Conservation (phyloP, 2,113 vertebrate species). For the Barbus barbus region DNA sequence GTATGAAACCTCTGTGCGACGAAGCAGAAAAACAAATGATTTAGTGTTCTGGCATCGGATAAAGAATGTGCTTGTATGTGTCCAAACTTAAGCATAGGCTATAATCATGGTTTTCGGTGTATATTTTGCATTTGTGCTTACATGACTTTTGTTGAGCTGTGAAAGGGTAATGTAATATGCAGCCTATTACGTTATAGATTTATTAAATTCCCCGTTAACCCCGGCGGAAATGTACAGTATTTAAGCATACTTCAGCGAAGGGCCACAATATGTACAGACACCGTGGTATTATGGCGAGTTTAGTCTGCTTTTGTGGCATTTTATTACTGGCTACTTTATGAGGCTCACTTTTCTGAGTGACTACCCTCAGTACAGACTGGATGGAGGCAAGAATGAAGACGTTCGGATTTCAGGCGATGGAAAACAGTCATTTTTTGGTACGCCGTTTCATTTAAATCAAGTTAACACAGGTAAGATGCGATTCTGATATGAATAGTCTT, state of each 20-base stretch:
- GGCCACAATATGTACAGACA: constrained; percentile 87
- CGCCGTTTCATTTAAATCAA: background rate
- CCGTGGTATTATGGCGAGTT: constrained; percentile 86
- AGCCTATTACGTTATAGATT: background rate
- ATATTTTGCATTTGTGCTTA: background rate
- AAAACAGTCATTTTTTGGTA: background rate
- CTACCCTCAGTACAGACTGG: constrained; percentile 86
- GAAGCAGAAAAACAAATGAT: background rate
- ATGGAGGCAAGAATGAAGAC: constrained; percentile 80
- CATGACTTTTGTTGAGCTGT: background rate
- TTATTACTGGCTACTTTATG: constrained; percentile 98
- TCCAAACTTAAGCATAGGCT: background rate
- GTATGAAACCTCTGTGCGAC: background rate
- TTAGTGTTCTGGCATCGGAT: background rate
- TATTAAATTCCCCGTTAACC: background rate
- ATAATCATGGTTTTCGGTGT: background rate
- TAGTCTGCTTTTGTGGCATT: constrained; percentile 98
- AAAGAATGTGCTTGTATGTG: background rate
- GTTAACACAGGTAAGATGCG: background rate
- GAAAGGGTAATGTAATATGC: background rate
- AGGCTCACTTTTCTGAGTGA: constrained; percentile 91
- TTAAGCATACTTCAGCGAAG: constrained; percentile 85
- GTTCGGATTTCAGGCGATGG: background rate
- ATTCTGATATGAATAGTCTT: background rate
- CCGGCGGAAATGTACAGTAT: constrained; percentile 80